Evolutionary conservation across 2,113 vertebrate species (phyloP).

Genomic region (Pholis gunnellus): DNA sequence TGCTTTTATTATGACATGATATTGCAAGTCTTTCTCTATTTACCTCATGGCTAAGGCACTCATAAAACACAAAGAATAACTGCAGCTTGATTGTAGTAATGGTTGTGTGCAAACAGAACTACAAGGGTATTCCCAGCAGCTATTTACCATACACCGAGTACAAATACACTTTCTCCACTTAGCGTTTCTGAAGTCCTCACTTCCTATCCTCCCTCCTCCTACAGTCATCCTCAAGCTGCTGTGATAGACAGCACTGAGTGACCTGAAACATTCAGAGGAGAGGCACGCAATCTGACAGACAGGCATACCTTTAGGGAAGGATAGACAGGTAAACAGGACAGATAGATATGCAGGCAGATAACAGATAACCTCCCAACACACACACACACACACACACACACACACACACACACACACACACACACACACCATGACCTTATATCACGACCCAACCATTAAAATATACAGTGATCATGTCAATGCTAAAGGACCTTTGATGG

Average conservation of each 20-base stretch:
- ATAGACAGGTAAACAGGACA: slow-evolving; percentile 22
- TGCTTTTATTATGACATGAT: neutral
- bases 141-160: slow-evolving; percentile 1
- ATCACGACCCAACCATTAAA: slow-evolving; percentile 19
- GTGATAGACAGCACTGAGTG: slow-evolving; percentile 39
- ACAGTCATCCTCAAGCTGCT: slow-evolving; percentile 20
- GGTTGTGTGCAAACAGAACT: neutral
- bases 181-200: slow-evolving; percentile 1
- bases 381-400: neutral
- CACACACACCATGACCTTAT: neutral
- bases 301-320: slow-evolving; percentile 31
- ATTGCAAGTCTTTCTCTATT: neutral
- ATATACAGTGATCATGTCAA: slow-evolving; percentile 53
- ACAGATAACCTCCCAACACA: slow-evolving; percentile 2
- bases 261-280: slow-evolving; percentile 46
- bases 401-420: neutral
- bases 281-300: slow-evolving; percentile 42
- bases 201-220: neutral
- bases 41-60: neutral
- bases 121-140: slow-evolving; percentile 8
- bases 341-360: slow-evolving; percentile 23
- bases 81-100: slow-evolving; percentile 6
- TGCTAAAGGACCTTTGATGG: slow-evolving; percentile 54
- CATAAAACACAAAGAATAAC: neutral
- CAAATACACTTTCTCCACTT: neutral